A percentile compares a stretch with the other conserved stretches of the same genome.
Conservation (phyloP, 2,113 vertebrate genomes). For the Istiophorus platypterus region DNA sequence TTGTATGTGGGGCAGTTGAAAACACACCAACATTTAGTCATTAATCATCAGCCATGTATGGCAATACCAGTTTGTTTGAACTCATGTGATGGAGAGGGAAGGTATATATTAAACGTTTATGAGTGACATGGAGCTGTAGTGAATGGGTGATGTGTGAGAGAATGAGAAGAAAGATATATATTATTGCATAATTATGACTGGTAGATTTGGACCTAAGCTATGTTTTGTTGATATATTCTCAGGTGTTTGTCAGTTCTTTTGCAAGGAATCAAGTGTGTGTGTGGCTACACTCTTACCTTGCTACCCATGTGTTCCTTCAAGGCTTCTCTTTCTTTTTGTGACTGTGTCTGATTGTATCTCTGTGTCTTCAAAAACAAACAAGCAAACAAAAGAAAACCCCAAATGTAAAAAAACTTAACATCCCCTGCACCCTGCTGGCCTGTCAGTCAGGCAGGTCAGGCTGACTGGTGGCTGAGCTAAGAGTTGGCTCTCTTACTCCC, state of each 20-base stretch:
- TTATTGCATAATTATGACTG: slow-evolving; percentile 35
- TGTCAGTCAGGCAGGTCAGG: slow-evolving; percentile 51
- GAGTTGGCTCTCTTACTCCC: slow-evolving; percentile 58
- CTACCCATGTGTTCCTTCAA: slow-evolving; percentile 9
- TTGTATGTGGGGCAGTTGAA: slow-evolving; percentile 80
- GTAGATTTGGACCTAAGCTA: slow-evolving; percentile 3
- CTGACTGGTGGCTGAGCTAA: slow-evolving; percentile 61
- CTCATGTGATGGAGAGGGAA: slow-evolving; percentile 36
- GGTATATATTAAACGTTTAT: slow-evolving; percentile 60
- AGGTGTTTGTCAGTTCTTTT: neutral
- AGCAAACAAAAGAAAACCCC: neutral
- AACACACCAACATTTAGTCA: slow-evolving; percentile 81
- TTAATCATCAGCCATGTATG: slow-evolving; percentile 79
- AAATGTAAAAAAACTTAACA: slow-evolving; percentile 7
- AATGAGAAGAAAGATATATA: slow-evolving; percentile 25
- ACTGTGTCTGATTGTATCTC: slow-evolving; percentile 18
- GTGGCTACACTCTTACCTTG: neutral
- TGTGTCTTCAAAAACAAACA: slow-evolving; percentile 34
- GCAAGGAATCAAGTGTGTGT: neutral
- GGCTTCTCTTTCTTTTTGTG: slow-evolving; percentile 30
- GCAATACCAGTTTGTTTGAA: slow-evolving; percentile 42
- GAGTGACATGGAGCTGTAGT: slow-evolving; percentile 50
- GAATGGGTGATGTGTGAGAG: slow-evolving; percentile 16
- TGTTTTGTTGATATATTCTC: slow-evolving; percentile 22
- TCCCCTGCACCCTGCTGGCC: slow-evolving; percentile 22